Percentiles rank a stretch among this genome's conserved stretches.
phyloP scores from a whole-genome alignment of 2,888 invertebrate genomes.

The Trachelus stipa region DNA sequence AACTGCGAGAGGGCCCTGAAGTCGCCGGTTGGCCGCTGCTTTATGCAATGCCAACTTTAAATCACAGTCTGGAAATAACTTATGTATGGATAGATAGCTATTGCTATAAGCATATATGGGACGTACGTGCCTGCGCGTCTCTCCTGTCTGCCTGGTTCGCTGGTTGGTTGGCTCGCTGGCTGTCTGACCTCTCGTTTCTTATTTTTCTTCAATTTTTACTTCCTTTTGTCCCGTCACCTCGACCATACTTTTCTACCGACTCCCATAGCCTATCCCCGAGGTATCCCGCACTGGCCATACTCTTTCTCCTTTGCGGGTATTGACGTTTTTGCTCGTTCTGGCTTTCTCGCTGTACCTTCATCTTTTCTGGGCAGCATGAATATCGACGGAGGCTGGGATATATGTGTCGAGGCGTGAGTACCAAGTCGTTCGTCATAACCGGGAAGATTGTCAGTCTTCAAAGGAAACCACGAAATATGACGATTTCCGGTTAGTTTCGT shows the following conservation, averaged over 20 bases:
- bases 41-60: slow-evolving; percentile 48
- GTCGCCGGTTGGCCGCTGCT: slow-evolving; percentile 4
- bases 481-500: not conserved
- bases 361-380: not conserved
- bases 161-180: not conserved
- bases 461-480: not conserved
- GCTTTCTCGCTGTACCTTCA: not conserved
- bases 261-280: not conserved
- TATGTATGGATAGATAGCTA: slow-evolving; percentile 38
- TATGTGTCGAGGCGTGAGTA: not conserved
- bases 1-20: not conserved
- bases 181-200: slow-evolving; percentile 14
- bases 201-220: slow-evolving; percentile 9
- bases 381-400: not conserved
- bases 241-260: not conserved
- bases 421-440: not conserved
- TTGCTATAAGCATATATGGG: slow-evolving; percentile 38
- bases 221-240: not conserved
- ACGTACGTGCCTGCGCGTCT: slow-evolving; percentile 13
- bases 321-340: not conserved
- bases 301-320: not conserved
- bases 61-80: slow-evolving; percentile 45
- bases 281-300: not conserved
- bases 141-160: not conserved
- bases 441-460: not conserved